These are phyloP conservation scores for Phataginus tetradactyla DNA, from an alignment of 2,797 vertebrate genomes.

Conservation along the genomic window DNA sequence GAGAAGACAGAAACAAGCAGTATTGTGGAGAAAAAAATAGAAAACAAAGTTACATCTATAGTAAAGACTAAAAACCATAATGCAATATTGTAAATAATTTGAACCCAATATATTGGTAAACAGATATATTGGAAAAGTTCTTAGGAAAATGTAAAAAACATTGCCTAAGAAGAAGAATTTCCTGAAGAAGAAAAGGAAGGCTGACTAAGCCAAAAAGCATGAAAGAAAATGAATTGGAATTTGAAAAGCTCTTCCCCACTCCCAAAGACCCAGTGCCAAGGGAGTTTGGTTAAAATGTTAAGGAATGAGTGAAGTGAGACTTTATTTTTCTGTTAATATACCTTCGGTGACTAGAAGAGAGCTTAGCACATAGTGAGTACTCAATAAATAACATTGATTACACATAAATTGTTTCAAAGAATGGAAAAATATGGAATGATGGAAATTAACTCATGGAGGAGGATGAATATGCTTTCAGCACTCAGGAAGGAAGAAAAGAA, in stretches of 20 bases:
- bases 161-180: not conserved
- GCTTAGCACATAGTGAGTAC: not conserved
- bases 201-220: not conserved
- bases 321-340: not conserved
- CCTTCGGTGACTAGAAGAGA: not conserved
- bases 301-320: not conserved
- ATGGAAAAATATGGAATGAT: not conserved
- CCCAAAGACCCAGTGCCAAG: not conserved
- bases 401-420: not conserved
- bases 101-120: not conserved
- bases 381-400: not conserved
- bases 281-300: not conserved
- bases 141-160: slow-evolving; percentile 36
- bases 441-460: not conserved
- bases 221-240: slow-evolving; percentile 33
- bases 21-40: not conserved
- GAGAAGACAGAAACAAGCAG: slow-evolving; percentile 37
- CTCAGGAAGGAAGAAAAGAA: not conserved
- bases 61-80: not conserved
- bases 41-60: not conserved
- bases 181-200: not conserved
- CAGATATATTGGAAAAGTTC: not conserved
- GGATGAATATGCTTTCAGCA: not conserved
- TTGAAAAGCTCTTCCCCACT: not conserved
- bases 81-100: slow-evolving; percentile 34